Percentiles rank a stretch among this genome's conserved stretches.
Conservation (phyloP, 2,113 vertebrate genomes). For the Tinamus guttatus region DNA sequence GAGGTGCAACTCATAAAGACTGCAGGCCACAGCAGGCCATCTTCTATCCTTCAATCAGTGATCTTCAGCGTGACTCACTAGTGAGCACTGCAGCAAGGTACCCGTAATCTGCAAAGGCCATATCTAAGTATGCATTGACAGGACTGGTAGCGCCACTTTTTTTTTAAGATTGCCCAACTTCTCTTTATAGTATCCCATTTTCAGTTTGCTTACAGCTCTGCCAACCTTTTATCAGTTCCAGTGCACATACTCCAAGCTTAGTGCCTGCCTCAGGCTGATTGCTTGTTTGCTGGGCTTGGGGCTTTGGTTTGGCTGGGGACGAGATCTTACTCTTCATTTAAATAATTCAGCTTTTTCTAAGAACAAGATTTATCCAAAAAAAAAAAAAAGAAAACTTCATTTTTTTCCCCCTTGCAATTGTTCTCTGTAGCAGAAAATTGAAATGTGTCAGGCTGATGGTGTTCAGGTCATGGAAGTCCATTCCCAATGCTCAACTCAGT, state of each 20-base stretch:
- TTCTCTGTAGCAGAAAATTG: background rate
- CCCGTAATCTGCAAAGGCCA: constrained; percentile 31
- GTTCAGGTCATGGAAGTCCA: background rate
- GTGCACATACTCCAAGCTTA: background rate
- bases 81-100: constrained; percentile 39
- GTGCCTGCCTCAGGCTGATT: background rate
- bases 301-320: background rate
- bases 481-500: background rate
- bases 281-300: background rate
- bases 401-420: background rate
- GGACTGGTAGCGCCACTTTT: constrained; percentile 61
- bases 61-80: constrained; percentile 52
- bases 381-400: background rate
- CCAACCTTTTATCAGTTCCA: constrained; percentile 36
- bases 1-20: constrained; percentile 27
- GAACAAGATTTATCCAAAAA: background rate
- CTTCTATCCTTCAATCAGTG: constrained; percentile 53
- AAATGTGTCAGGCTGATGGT: background rate
- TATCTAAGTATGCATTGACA: constrained; percentile 56
- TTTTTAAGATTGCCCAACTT: constrained; percentile 45
- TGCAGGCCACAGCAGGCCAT: constrained; percentile 46
- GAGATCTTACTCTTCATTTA: background rate
- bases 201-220: constrained; percentile 39
- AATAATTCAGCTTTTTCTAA: background rate
- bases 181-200: constrained; percentile 41